These are phyloP conservation scores for Babylonia areolata DNA, from an alignment of 1,140 invertebrate genomes.

Conservation along the genomic window DNA sequence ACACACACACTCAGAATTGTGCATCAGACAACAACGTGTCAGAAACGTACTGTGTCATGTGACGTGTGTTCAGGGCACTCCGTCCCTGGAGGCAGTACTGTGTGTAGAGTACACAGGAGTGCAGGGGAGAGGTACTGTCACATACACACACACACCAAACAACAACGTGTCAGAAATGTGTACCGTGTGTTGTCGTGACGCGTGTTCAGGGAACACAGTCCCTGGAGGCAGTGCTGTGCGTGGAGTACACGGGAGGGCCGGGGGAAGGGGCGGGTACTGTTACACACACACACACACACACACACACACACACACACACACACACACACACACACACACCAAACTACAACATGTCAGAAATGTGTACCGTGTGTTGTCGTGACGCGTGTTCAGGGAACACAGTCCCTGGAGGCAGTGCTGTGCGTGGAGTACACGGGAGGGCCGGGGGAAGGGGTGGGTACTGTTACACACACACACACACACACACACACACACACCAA, in stretches of 20 bases:
- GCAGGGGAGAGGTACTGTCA: constrained; percentile 87
- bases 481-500: no score
- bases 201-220: constrained; percentile 67
- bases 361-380: no score
- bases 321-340: no score
- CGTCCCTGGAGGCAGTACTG: constrained; percentile 83
- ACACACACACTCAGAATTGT: no score
- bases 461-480: no score
- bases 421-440: constrained; percentile 91
- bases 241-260: constrained; percentile 90
- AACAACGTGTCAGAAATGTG: no score
- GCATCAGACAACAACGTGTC: no score
- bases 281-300: constrained; percentile 90
- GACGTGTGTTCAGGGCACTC: constrained; percentile 32
- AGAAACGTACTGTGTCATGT: no score
- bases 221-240: constrained; percentile 84
- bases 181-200: no score
- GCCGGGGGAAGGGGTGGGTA: constrained; percentile 84
- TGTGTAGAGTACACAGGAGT: constrained; percentile 91
- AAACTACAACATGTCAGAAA: no score
- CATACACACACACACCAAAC: no score
- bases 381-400: constrained; percentile 37
- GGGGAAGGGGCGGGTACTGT: constrained; percentile 88
- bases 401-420: constrained; percentile 83
- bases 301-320: no score